Conservation (phyloP, 2,797 vertebrate species). For the Gobio occitaniae region DNA sequence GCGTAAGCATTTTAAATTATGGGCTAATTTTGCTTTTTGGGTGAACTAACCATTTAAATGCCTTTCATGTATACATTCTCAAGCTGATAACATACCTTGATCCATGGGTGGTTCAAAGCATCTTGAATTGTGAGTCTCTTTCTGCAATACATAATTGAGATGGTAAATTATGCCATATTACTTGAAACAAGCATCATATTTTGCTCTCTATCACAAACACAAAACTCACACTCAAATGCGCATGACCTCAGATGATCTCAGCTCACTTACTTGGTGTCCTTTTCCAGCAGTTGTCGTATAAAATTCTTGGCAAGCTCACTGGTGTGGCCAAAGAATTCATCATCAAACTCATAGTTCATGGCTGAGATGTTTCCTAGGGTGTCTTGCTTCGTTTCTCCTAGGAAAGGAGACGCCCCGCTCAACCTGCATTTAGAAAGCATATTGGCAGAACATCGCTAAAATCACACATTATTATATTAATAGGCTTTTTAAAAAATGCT, state of each 20-base stretch:
- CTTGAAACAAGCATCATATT: neutral
- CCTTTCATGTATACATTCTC: neutral
- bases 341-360: conserved; percentile 92
- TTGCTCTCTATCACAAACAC: neutral
- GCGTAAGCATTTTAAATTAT: too few species aligned
- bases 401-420: conserved; percentile 94
- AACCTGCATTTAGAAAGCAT: conserved; percentile 75
- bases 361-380: conserved; percentile 93
- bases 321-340: conserved; percentile 93
- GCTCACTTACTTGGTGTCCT: conserved; percentile 84
- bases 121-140: conserved; percentile 91
- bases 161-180: neutral
- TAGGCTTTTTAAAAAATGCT: neutral
- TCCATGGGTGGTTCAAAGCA: conserved; percentile 92
- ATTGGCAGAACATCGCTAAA: neutral
- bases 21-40: too few species aligned
- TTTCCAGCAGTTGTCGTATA: conserved; percentile 91
- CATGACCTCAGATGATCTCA: neutral
- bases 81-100: conserved; percentile 81
- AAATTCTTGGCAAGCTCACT: conserved; percentile 96
- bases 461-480: neutral
- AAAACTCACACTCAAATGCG: conserved; percentile 2
- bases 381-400: conserved; percentile 95
- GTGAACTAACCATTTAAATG: neutral
- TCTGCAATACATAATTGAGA: conserved; percentile 69